phyloP scores from a whole-genome alignment of 2,113 vertebrate species.

The Shinisaurus crocodilurus region DNA sequence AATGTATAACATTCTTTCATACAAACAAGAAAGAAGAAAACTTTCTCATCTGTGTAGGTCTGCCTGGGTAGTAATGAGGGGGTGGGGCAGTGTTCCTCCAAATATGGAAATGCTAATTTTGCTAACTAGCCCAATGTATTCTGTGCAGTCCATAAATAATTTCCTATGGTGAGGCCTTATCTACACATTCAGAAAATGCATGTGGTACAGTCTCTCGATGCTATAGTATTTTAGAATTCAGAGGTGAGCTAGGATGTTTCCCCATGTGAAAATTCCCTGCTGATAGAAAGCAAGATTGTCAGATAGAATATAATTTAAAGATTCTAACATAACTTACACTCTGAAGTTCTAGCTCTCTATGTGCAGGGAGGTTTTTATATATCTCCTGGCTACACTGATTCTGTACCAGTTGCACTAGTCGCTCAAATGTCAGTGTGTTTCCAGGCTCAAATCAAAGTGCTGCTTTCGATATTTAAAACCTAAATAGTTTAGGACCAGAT shows the following conservation, averaged over 20 bases:
- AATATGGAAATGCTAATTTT: neutral
- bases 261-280: neutral
- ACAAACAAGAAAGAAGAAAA: no score
- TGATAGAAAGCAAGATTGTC: neutral
- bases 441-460: no score
- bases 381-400: no score
- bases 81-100: neutral
- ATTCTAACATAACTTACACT: no score
- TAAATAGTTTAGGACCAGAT: no score
- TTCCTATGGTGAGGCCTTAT: neutral
- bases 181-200: neutral
- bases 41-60: neutral
- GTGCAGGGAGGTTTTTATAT: no score
- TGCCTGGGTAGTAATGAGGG: neutral
- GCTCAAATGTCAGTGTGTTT: no score
- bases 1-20: no score
- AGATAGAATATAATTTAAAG: neutral
- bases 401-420: no score
- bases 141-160: neutral
- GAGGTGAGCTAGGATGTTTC: neutral
- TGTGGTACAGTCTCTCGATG: neutral
- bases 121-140: neutral
- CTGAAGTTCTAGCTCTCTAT: no score
- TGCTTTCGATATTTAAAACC: no score
- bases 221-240: neutral